Percentiles rank a stretch among this genome's conserved stretches.
Conservation (phyloP, 1,140 invertebrate genomes). For the Capitella teleta region DNA sequence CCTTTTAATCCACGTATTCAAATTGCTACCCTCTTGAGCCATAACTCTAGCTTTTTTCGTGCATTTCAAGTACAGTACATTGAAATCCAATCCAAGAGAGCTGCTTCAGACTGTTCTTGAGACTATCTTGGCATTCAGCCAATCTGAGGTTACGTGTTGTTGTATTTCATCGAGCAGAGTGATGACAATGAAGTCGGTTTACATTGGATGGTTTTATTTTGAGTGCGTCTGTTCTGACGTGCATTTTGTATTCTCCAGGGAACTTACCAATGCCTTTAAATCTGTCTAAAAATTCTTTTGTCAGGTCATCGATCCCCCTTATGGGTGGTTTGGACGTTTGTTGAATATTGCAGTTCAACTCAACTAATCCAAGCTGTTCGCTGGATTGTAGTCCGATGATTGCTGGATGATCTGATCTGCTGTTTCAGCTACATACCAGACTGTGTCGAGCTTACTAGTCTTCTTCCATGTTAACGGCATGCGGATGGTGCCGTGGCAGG, state of each 20-base stretch:
- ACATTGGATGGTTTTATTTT: conserved; percentile 7
- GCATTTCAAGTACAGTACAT: no score
- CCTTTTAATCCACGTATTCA: no score
- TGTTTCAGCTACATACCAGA: background rate
- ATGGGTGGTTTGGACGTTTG: background rate
- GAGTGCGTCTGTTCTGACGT: conserved; percentile 5
- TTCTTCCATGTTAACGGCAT: background rate
- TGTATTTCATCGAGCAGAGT: no score
- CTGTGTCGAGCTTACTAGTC: background rate
- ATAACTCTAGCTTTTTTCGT: no score
- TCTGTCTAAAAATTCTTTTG: background rate
- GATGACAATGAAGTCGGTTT: no score
- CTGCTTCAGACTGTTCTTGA: no score
- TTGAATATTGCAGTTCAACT: background rate
- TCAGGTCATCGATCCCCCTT: background rate
- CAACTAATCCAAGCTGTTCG: background rate
- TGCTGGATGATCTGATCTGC: conserved; percentile 1
- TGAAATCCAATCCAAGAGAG: no score
- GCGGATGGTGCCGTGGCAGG: background rate
- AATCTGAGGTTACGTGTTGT: no score
- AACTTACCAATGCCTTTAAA: conserved; percentile 8
- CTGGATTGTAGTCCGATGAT: background rate
- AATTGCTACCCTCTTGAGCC: no score
- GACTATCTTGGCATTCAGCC: no score
- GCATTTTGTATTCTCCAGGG: conserved; percentile 1